A percentile compares a stretch with the other conserved stretches of the same genome.
Evolutionary conservation across 2,113 vertebrate genomes (phyloP).

Genomic region (Vulpes ferrilata): DNA sequence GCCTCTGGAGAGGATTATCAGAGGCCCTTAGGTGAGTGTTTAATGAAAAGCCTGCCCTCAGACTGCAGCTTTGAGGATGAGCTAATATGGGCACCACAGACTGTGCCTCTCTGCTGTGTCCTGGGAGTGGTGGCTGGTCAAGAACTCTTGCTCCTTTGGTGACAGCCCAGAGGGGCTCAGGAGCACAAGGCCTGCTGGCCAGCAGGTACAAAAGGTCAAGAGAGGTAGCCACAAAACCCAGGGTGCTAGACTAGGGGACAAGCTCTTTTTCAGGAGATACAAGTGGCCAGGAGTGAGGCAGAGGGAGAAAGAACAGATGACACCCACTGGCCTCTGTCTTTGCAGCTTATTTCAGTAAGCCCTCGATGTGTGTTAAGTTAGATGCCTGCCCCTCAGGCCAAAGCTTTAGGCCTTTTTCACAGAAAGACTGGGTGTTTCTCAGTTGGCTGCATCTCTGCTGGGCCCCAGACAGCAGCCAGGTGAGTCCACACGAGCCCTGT

Average conservation of each 20-base stretch:
- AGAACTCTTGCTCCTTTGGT: not conserved
- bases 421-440: not conserved
- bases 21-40: not conserved
- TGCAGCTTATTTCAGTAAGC: not conserved
- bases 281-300: not conserved
- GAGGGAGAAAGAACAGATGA: not conserved
- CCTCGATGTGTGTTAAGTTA: not conserved
- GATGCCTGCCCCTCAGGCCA: not conserved
- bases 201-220: not conserved
- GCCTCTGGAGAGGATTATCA: not conserved
- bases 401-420: not conserved
- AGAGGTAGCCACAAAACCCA: not conserved
- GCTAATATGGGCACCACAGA: not conserved
- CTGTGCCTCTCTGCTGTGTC: not conserved
- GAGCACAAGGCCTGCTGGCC: not conserved
- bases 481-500: not conserved
- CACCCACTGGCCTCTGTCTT: not conserved
- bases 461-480: not conserved
- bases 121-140: not conserved
- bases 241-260: not conserved
- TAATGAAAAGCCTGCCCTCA: not conserved
- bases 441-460: not conserved
- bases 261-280: not conserved
- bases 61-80: not conserved
- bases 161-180: not conserved